phyloP scores from a whole-genome alignment of 1,140 invertebrate genomes.

The Drosophila mojavensis region DNA sequence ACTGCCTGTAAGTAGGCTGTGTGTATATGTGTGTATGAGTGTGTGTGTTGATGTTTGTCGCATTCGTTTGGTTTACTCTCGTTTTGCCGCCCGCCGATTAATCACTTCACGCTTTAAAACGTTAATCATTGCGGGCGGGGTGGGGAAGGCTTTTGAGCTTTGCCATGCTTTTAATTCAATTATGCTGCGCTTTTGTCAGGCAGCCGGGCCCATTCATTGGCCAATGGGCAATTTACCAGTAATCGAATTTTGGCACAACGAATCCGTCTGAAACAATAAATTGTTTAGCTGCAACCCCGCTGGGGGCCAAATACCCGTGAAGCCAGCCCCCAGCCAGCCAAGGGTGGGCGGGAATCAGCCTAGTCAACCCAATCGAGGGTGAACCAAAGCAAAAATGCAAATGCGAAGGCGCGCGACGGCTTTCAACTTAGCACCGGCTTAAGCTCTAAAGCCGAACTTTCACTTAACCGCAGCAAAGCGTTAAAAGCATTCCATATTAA shows the following conservation, averaged over 20 bases:
- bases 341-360: background rate
- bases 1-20: background rate
- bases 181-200: constrained; percentile 65
- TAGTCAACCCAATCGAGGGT: background rate
- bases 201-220: background rate
- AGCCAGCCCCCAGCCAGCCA: background rate
- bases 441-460: constrained; percentile 71
- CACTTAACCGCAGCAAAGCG: constrained; percentile 70
- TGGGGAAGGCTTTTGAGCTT: constrained; percentile 54
- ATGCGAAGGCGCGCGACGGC: constrained; percentile 56
- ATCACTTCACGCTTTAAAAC: constrained; percentile 66
- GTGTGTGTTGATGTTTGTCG: too few species aligned
- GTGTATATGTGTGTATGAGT: background rate
- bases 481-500: constrained; percentile 56
- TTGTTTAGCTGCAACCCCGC: constrained; percentile 45
- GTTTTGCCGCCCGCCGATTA: constrained; percentile 33
- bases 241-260: constrained; percentile 67
- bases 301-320: constrained; percentile 13
- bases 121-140: constrained; percentile 43
- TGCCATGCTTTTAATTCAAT: constrained; percentile 73
- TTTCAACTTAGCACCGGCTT: constrained; percentile 71
- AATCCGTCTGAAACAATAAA: constrained; percentile 78
- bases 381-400: constrained; percentile 47
- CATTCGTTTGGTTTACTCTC: background rate
- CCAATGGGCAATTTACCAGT: constrained; percentile 62